Conservation (phyloP, 2,113 vertebrate genomes). For the Dicerorhinus sumatrensis region DNA sequence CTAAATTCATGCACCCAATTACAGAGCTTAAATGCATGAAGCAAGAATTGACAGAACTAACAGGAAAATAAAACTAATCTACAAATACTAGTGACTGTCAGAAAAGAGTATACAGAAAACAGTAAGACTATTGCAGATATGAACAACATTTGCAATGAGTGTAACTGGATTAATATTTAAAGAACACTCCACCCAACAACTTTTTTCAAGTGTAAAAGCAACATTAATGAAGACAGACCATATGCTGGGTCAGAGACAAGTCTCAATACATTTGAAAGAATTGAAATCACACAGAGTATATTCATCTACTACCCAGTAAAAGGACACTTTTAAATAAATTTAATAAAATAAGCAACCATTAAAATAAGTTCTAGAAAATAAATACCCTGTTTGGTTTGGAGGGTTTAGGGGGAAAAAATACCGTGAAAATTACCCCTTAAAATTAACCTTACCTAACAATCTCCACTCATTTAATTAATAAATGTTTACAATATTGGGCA, state of each 20-base stretch:
- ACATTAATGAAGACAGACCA: background rate
- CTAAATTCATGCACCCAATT: background rate
- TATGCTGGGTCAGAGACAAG: background rate
- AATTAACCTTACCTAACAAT: background rate
- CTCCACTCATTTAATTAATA: conserved; percentile 32
- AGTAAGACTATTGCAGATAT: background rate
- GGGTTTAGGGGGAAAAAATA: background rate
- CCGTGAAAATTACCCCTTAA: background rate
- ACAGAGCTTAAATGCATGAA: background rate
- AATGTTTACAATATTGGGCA: background rate
- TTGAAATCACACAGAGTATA: background rate
- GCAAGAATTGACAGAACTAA: background rate
- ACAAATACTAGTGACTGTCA: background rate
- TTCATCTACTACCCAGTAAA: background rate
- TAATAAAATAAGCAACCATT: background rate
- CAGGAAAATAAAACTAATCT: background rate
- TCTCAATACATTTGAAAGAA: background rate
- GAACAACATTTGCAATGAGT: background rate
- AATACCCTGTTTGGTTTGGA: background rate
- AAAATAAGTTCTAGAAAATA: background rate
- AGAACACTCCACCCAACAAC: background rate
- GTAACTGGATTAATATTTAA: background rate
- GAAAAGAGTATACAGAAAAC: background rate
- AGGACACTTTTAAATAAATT: background rate
- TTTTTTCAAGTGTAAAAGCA: background rate